Percentiles rank a stretch among this genome's conserved stretches.
Evolutionary conservation across 2,888 invertebrate genomes (phyloP).

Genomic region (Leptothorax acervorum): DNA sequence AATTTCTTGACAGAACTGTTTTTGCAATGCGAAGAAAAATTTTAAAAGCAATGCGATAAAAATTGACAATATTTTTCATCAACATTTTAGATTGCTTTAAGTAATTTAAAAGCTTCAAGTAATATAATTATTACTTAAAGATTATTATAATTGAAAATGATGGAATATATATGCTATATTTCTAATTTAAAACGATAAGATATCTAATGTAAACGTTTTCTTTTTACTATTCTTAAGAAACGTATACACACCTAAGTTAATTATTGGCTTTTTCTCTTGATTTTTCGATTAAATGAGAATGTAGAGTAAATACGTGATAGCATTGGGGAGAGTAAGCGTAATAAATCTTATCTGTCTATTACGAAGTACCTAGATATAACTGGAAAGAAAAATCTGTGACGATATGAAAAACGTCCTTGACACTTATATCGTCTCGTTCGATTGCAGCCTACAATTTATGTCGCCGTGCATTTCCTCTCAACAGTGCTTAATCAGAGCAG

Average conservation of each 20-base stretch:
- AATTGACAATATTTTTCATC: background rate
- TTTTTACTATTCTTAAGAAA: background rate
- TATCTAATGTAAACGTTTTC: background rate
- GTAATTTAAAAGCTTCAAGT: background rate
- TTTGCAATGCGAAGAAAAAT: background rate
- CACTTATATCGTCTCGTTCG: constrained; percentile 30
- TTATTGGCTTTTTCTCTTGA: background rate
- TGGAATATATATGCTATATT: background rate
- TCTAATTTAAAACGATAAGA: constrained; percentile 24
- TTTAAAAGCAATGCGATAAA: background rate
- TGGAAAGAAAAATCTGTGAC: background rate
- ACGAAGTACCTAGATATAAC: background rate
- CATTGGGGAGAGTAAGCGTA: background rate
- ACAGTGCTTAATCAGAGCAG: constrained; percentile 64
- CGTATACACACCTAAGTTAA: background rate
- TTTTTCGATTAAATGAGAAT: background rate
- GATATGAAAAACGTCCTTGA: constrained; percentile 43
- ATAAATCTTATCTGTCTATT: constrained; percentile 17
- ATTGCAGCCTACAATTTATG: constrained; percentile 35
- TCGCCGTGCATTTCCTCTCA: constrained; percentile 25
- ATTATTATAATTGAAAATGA: constrained; percentile 9
- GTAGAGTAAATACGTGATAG: background rate
- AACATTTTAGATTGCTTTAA: background rate
- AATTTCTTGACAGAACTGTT: background rate
- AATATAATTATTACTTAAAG: background rate